A percentile compares a stretch with the other conserved stretches of the same genome.
Conservation (phyloP, 2,797 vertebrate species). For the Tokudaia muenninki region DNA sequence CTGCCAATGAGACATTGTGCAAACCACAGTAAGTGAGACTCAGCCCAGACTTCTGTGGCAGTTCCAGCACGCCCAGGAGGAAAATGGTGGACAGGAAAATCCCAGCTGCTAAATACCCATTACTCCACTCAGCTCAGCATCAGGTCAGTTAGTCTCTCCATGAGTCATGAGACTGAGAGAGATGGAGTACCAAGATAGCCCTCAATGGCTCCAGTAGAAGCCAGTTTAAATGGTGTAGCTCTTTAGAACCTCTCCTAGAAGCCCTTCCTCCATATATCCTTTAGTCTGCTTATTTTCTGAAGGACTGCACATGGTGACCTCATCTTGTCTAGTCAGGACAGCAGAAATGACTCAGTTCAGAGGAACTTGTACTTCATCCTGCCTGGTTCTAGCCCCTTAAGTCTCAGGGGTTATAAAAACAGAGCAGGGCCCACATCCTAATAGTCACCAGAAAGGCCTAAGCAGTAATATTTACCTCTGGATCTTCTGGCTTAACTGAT, state of each 20-base stretch:
- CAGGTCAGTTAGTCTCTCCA: not conserved
- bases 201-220: not conserved
- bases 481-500: not conserved
- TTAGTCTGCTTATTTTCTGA: too few species aligned
- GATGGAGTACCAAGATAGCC: too few species aligned
- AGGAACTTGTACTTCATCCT: not conserved
- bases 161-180: not conserved
- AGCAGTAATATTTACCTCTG: not conserved
- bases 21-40: not conserved
- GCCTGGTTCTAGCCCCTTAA: not conserved
- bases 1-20: not conserved
- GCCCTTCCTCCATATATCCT: not conserved
- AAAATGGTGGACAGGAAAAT: rapidly evolving
- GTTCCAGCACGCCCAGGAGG: not conserved
- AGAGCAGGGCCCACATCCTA: not conserved
- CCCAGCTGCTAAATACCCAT: rapidly evolving
- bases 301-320: not conserved
- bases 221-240: not conserved
- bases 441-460: not conserved
- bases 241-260: not conserved
- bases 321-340: not conserved
- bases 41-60: rapidly evolving
- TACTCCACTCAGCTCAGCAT: not conserved
- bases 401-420: too few species aligned
- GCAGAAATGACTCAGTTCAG: not conserved